A percentile compares a stretch with the other conserved stretches of the same genome.
Conservation (phyloP, 2,113 vertebrate species). For the Mesembrinibis cayennensis region DNA sequence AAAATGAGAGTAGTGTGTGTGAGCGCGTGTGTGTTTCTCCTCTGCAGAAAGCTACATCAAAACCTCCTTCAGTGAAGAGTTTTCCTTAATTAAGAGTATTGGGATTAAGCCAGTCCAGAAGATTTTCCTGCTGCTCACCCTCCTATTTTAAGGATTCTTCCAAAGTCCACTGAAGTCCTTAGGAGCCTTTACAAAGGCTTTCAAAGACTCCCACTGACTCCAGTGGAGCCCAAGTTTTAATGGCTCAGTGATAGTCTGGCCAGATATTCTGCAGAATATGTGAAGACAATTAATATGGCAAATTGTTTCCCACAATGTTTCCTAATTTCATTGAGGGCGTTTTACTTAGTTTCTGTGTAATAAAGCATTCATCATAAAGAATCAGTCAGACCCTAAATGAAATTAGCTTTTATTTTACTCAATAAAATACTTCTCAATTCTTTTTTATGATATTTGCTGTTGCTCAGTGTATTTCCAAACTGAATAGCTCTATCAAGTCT, state of each 20-base stretch:
- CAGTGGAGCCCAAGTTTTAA: background rate
- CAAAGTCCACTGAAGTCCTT: background rate
- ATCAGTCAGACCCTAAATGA: constrained; percentile 51
- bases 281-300: background rate
- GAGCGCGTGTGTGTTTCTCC: background rate
- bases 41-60: background rate
- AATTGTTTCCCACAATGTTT: background rate
- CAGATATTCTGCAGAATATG: background rate
- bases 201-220: background rate
- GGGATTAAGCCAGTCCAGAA: background rate
- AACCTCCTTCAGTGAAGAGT: background rate
- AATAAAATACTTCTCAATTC: constrained; percentile 37
- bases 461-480: background rate
- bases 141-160: background rate
- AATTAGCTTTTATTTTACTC: constrained; percentile 61
- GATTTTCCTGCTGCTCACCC: background rate
- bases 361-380: constrained; percentile 54
- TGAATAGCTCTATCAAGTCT: background rate
- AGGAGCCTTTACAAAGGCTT: background rate
- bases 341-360: constrained; percentile 27
- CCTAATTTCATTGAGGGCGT: constrained; percentile 52
- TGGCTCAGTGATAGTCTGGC: background rate
- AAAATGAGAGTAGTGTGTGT: background rate
- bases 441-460: constrained; percentile 30
- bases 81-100: background rate